phyloP scores from a whole-genome alignment of 92 coral and sea anemone species.

The Ricordea florida region DNA sequence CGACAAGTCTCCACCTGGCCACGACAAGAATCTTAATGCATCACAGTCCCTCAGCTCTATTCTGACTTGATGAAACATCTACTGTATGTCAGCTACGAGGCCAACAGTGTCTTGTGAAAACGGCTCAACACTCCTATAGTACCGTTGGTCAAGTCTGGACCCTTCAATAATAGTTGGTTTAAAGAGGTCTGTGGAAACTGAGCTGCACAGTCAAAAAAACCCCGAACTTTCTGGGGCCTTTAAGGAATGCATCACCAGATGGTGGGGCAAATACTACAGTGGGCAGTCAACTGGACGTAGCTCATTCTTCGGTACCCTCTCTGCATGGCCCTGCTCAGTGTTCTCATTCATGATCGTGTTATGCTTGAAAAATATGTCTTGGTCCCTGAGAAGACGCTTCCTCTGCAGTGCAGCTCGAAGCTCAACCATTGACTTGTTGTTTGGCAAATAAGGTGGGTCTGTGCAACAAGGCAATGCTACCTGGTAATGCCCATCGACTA shows the following conservation, averaged over 20 bases:
- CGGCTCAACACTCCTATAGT: too few species aligned
- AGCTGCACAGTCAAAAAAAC: slow-evolving; percentile 58
- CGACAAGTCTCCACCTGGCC: slow-evolving; percentile 44
- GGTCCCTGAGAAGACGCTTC: slow-evolving; percentile 36
- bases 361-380: slow-evolving; percentile 38
- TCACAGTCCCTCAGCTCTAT: slow-evolving; percentile 61
- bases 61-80: slow-evolving; percentile 58
- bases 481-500: slow-evolving; percentile 41
- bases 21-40: slow-evolving; percentile 55
- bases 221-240: slow-evolving; percentile 49
- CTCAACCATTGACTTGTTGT: slow-evolving; percentile 41
- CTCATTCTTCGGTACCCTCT: slow-evolving; percentile 37
- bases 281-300: slow-evolving; percentile 11
- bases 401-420: slow-evolving; percentile 32
- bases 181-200: slow-evolving; percentile 25
- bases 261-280: slow-evolving; percentile 58
- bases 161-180: slow-evolving; percentile 41
- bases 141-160: slow-evolving; percentile 42
- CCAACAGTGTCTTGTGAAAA: slow-evolving; percentile 44
- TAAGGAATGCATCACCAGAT: slow-evolving; percentile 50
- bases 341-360: slow-evolving; percentile 41
- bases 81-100: slow-evolving; percentile 46
- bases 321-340: slow-evolving; percentile 57
- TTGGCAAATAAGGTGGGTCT: slow-evolving; percentile 47
- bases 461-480: slow-evolving; percentile 54